Percentiles rank a stretch among this genome's conserved stretches.
Evolutionary conservation across 2,113 vertebrate species (phyloP).

Genomic region (Tiliqua scincoides): DNA sequence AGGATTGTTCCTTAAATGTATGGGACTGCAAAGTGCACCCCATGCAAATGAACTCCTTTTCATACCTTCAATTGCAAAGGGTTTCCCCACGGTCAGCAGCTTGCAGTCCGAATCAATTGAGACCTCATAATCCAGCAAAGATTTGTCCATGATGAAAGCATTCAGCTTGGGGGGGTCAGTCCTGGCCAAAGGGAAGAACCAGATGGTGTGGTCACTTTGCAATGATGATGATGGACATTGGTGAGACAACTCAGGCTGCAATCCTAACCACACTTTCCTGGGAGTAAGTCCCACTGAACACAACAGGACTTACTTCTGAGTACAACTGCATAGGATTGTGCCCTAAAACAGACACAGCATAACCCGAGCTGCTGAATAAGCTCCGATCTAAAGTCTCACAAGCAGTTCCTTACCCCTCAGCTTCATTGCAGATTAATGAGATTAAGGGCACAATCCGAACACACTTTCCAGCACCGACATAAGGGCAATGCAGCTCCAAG

Average conservation of each 20-base stretch:
- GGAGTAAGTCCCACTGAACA: background rate
- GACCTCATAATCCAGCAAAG: conserved; percentile 88
- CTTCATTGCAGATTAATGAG: background rate
- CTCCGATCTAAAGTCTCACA: background rate
- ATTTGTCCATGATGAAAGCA: conserved; percentile 93
- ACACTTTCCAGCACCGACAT: no score
- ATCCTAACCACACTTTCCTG: no score
- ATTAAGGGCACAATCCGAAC: no score
- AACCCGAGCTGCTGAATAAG: background rate
- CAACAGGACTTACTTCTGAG: no score
- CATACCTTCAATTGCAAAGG: conserved; percentile 88
- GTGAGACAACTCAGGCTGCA: no score
- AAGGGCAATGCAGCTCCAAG: no score
- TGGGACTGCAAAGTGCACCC: background rate
- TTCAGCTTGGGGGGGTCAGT: conserved; percentile 86
- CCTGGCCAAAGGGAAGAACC: conserved; percentile 65
- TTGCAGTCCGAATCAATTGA: conserved; percentile 90
- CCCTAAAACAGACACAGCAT: background rate
- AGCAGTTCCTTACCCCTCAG: background rate
- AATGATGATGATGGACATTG: background rate
- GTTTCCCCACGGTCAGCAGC: conserved; percentile 88
- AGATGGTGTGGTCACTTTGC: background rate
- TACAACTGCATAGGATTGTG: no score
- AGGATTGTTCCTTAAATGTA: background rate
- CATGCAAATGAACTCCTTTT: background rate